These are phyloP conservation scores for Colius striatus DNA, from an alignment of 2,113 vertebrate genomes.

Conservation along the genomic window DNA sequence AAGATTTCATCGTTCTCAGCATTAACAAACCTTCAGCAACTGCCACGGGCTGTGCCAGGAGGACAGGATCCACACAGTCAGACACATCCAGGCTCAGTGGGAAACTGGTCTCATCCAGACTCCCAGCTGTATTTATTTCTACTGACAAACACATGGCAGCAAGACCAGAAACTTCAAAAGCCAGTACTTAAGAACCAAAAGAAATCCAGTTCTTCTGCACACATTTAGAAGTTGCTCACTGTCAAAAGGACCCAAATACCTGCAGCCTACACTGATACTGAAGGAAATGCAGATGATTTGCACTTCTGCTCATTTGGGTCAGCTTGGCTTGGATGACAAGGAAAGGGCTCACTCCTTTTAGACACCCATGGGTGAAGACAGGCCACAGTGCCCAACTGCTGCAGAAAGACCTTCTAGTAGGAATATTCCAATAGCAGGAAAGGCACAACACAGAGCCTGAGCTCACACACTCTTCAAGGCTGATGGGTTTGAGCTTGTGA, in stretches of 20 bases:
- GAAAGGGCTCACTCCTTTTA: background rate
- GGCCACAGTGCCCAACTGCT: background rate
- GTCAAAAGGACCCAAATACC: background rate
- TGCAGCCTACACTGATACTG: background rate
- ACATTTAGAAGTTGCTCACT: background rate
- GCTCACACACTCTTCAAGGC: background rate
- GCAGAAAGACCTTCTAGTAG: background rate
- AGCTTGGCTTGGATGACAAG: background rate
- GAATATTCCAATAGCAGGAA: background rate
- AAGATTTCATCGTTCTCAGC: background rate
- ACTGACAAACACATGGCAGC: background rate
- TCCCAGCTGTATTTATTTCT: background rate
- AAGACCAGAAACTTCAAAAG: background rate
- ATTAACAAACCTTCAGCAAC: background rate
- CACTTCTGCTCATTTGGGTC: background rate
- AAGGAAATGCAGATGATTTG: background rate
- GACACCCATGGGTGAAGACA: background rate
- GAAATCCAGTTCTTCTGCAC: background rate
- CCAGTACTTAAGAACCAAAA: background rate
- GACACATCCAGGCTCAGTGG: background rate
- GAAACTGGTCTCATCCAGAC: background rate
- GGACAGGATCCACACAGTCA: background rate
- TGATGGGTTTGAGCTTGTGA: background rate
- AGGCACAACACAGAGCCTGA: background rate
- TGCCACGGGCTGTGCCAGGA: fast-evolving